Evolutionary conservation across 2,113 vertebrate species (phyloP), one percentile per base, ranked within the genome.

Genomic region (Camarhynchus parvulus): DNA sequence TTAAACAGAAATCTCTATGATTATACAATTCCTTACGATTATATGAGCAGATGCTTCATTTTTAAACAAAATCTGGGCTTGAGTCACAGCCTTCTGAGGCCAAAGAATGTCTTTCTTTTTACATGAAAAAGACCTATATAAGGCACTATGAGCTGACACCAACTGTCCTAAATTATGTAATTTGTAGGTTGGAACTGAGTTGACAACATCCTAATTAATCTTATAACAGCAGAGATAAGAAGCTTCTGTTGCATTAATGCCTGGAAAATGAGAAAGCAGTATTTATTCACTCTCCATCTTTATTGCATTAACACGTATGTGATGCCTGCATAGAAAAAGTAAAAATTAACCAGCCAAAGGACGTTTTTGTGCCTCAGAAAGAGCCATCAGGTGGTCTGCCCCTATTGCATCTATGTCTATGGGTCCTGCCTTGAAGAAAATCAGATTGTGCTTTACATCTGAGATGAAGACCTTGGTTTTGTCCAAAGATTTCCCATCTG

Each of bases 191-290:
- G 76, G 47, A 81, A 72, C 15, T 41, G 68, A 95, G 59, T 66
- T 90, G 79, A 86, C 75, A 95, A 88, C 79, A 83, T 46, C 74
- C 44, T 91, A 93, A 94, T 92, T 92, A 91, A 56, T 86, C 72
- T 86, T 81, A 35, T 49, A 93, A 86, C 35, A 83, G 52, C 30
- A 81, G 56, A 88, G 79, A 83, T 88, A 88, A 92, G 91, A 90
- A 59, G 30, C 53, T 91, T 82, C 56, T 88, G 85, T 33, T 85
- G 91, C 5, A 3, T 92, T 92, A 87, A 69, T 74, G 63, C n/a
- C 62, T 90, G 44, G 28, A 63, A 95, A 80, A 90, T 21, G 42
- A 88, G 50, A 92, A 85, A 77, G 50, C 13, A 28, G 33, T 70
- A 77, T 91, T 91, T 86, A 88, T 68, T 94, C 59, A 80, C 72